phyloP scores from a whole-genome alignment of 2,797 vertebrate species.

The Diglossa cyanea region DNA sequence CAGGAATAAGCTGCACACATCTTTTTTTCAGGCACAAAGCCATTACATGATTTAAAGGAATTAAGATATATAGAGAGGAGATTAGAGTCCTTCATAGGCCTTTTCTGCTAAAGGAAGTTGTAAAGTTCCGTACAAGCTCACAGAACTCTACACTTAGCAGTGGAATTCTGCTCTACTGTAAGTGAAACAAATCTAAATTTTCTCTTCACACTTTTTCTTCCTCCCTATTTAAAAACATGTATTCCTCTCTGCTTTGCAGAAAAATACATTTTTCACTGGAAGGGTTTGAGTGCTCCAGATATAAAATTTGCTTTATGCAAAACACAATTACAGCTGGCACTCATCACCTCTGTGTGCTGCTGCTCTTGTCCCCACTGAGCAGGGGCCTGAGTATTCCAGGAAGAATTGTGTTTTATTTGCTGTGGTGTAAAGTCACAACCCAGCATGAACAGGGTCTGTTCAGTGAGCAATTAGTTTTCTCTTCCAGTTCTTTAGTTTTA shows the following conservation, averaged over 20 bases:
- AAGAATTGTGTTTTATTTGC: neutral
- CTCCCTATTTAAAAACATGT: neutral
- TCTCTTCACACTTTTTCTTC: neutral
- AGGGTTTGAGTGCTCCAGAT: neutral
- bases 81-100: neutral
- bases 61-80: neutral
- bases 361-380: neutral
- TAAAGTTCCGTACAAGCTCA: neutral
- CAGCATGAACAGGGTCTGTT: neutral
- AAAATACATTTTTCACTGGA: neutral
- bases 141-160: neutral
- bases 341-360: neutral
- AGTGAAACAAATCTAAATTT: neutral
- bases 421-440: neutral
- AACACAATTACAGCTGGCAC: neutral
- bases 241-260: neutral
- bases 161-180: neutral
- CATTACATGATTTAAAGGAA: neutral
- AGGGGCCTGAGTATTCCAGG: neutral
- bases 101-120: neutral
- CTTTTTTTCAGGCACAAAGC: neutral
- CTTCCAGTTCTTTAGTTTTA: neutral
- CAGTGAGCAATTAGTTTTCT: neutral
- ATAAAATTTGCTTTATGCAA: neutral
- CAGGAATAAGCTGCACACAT: neutral